A percentile compares a stretch with the other conserved stretches of the same genome.
Conservation (phyloP, 2,888 invertebrate species). For the Mellilla xanthometata region DNA sequence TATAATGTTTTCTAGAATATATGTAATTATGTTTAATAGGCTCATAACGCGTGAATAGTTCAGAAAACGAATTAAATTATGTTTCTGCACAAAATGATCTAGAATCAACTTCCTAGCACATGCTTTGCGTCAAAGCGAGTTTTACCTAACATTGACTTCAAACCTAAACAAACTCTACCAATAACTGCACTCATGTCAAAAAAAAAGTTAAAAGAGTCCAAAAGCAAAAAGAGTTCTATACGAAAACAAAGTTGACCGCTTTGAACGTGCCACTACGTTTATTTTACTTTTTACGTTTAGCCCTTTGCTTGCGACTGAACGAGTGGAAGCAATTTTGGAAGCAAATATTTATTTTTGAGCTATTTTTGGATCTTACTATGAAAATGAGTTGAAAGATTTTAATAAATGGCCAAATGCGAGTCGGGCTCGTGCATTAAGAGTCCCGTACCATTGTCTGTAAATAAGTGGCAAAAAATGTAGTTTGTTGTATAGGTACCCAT, state of each 20-base stretch:
- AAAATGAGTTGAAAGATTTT: not conserved
- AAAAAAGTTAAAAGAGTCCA: constrained; percentile 1
- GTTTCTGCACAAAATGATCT: too few species aligned
- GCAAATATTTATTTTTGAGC: constrained; percentile 8
- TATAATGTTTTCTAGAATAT: too few species aligned
- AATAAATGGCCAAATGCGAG: too few species aligned
- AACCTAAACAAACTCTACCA: constrained; percentile 15
- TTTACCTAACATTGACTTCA: constrained; percentile 1
- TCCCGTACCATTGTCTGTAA: too few species aligned
- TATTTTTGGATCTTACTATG: too few species aligned
- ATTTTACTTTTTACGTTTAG: constrained; percentile 15
- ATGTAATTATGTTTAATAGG: too few species aligned
- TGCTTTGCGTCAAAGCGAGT: not conserved
- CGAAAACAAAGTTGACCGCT: constrained; percentile 23
- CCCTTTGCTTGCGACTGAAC: constrained; percentile 13
- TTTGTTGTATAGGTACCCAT: too few species aligned
- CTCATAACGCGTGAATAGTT: too few species aligned
- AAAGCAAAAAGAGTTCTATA: constrained; percentile 10
- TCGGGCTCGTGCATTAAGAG: too few species aligned
- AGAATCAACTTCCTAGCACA: too few species aligned
- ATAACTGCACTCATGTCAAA: not conserved
- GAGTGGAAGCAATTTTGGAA: constrained; percentile 3
- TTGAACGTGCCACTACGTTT: constrained; percentile 20
- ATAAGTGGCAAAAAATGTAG: too few species aligned
- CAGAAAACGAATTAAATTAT: too few species aligned